Conservation (phyloP, 2,888 invertebrate species). For the Spodoptera exigua region DNA sequence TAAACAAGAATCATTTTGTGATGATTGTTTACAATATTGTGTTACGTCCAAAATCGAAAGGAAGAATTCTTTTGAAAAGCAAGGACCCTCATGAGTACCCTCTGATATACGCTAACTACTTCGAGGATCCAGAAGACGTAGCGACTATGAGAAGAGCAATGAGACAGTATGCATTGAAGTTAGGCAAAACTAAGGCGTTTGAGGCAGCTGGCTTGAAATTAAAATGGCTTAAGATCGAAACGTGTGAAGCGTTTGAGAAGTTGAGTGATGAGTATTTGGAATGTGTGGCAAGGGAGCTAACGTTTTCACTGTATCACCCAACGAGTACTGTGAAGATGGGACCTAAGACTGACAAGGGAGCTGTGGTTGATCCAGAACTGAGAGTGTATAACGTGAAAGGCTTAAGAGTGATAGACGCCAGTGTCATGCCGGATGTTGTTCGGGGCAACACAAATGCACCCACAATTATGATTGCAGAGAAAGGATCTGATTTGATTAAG, state of each 20-base stretch:
- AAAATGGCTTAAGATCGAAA: constrained; percentile 73
- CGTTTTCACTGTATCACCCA: constrained; percentile 91
- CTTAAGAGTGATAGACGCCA: constrained; percentile 91
- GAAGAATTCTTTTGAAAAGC: constrained; percentile 91
- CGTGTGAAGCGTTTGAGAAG: constrained; percentile 67
- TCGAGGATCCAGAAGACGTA: constrained; percentile 88
- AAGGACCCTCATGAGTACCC: constrained; percentile 92
- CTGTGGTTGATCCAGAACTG: constrained; percentile 89
- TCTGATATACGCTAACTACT: constrained; percentile 89
- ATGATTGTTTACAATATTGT: constrained; percentile 88
- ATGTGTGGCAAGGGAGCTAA: constrained; percentile 70
- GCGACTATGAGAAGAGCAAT: constrained; percentile 67
- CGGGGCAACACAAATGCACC: constrained; percentile 91
- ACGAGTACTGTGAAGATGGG: constrained; percentile 91
- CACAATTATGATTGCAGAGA: constrained; percentile 91
- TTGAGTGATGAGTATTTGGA: constrained; percentile 68
- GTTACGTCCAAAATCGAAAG: constrained; percentile 91
- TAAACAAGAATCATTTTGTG: constrained; percentile 68
- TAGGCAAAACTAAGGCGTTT: constrained; percentile 71
- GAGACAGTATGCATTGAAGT: constrained; percentile 63
- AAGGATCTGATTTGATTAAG: constrained; percentile 91
- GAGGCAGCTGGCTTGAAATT: constrained; percentile 66
- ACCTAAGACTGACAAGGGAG: constrained; percentile 73
- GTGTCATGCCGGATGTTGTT: constrained; percentile 91
- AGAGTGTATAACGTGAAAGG: constrained; percentile 86